phyloP scores from a whole-genome alignment of 2,113 vertebrate genomes.

The Chlamydotis undulata region DNA sequence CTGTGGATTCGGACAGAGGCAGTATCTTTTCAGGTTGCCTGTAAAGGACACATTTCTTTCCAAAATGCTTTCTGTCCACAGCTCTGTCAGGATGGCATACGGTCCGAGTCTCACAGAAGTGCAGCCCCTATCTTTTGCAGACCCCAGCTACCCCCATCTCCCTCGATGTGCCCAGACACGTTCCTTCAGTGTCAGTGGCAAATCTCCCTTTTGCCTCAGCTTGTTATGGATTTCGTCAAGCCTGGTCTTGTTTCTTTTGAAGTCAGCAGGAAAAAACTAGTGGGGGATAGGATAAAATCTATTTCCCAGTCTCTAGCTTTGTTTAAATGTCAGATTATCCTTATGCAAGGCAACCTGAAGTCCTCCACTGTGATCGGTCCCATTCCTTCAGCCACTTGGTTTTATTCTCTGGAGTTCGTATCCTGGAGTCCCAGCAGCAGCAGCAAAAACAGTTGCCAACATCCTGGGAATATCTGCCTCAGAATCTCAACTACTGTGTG shows the following conservation, averaged over 20 bases:
- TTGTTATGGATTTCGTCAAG: neutral
- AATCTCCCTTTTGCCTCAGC: neutral
- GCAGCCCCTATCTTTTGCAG: neutral
- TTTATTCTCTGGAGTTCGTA: slow-evolving; percentile 25
- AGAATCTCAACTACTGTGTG: slow-evolving; percentile 68
- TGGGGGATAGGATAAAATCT: neutral
- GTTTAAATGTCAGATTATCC: neutral
- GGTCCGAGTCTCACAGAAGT: neutral
- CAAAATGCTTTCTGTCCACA: neutral
- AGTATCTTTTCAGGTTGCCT: neutral
- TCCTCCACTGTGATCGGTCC: neutral
- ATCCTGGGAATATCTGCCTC: slow-evolving; percentile 63
- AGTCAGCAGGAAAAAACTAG: neutral
- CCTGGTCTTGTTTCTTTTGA: neutral
- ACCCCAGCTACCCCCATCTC: neutral
- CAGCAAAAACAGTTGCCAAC: slow-evolving; percentile 53
- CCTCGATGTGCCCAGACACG: neutral
- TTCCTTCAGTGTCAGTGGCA: neutral
- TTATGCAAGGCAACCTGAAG: neutral
- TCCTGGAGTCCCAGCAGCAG: slow-evolving; percentile 25
- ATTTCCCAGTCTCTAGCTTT: neutral
- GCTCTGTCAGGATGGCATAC: neutral
- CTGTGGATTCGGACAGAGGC: neutral
- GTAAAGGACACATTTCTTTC: neutral
- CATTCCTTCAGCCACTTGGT: neutral